Conservation (phyloP, 2,888 invertebrate genomes). For the Azorinus chamasolen region DNA sequence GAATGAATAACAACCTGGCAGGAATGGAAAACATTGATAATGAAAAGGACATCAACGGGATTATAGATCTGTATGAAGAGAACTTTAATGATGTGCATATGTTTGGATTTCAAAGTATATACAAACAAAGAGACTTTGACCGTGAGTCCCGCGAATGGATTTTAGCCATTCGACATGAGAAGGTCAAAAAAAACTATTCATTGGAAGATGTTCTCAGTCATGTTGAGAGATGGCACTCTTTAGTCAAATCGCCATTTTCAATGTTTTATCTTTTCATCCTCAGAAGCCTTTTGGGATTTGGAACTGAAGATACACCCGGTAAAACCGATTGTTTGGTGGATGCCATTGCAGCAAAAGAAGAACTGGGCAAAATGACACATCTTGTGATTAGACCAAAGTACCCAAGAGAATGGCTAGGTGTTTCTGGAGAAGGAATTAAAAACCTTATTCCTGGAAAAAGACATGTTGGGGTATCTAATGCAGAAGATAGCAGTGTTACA, state of each 20-base stretch:
- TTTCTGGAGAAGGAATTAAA: constrained; percentile 22
- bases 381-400: constrained; percentile 59
- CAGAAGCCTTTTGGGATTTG: constrained; percentile 66
- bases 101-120: constrained; percentile 15
- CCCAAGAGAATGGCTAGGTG: constrained; percentile 71
- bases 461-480: constrained; percentile 8
- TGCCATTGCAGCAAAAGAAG: constrained; percentile 49
- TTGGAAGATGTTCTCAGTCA: constrained; percentile 62
- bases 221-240: constrained; percentile 63
- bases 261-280: constrained; percentile 66
- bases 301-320: constrained; percentile 38
- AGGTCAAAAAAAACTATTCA: constrained; percentile 45
- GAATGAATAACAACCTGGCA: constrained; percentile 13
- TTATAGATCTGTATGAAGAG: constrained; percentile 58
- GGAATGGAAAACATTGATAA: constrained; percentile 45
- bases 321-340: constrained; percentile 65
- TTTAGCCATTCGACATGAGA: constrained; percentile 61
- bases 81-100: constrained; percentile 50
- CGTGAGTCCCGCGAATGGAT: constrained; percentile 71
- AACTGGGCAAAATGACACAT: constrained; percentile 50
- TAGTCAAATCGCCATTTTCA: constrained; percentile 58
- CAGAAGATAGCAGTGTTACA: neutral
- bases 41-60: constrained; percentile 39
- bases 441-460: constrained; percentile 21
- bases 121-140: constrained; percentile 57